These are phyloP conservation scores for Eulemur mongoz DNA, from an alignment of 2,797 vertebrate species.

Conservation along the genomic window DNA sequence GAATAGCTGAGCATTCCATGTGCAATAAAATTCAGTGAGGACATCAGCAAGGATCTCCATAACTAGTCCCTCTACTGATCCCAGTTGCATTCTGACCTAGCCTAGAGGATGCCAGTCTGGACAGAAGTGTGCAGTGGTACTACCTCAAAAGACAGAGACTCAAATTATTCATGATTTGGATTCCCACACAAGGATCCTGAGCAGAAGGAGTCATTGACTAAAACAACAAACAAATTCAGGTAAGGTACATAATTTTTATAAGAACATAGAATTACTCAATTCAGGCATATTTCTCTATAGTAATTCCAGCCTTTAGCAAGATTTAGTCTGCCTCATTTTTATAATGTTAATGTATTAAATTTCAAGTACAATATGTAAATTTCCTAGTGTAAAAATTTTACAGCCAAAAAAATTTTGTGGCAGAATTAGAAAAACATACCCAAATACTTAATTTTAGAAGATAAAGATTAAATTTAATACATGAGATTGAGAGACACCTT, in stretches of 20 bases:
- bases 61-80: not conserved
- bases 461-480: slow-evolving; percentile 3
- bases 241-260: not conserved
- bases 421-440: not conserved
- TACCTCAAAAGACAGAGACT: not conserved
- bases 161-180: not conserved
- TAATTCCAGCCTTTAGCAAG: not conserved
- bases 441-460: slow-evolving; percentile 23
- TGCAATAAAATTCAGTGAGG: not conserved
- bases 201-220: not conserved
- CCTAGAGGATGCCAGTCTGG: not conserved
- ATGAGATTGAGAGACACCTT: not conserved
- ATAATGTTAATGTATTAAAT: not conserved
- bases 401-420: not conserved
- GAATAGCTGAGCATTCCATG: not conserved
- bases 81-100: not conserved
- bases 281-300: not conserved
- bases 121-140: not conserved
- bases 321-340: not conserved
- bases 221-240: not conserved
- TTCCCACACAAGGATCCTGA: not conserved
- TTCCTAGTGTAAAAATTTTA: not conserved
- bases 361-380: not conserved
- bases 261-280: not conserved
- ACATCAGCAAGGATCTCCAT: not conserved